A percentile compares a stretch with the other conserved stretches of the same genome.
Conservation (phyloP, 1,140 invertebrate species). For the Meloidogyne floridensis region DNA sequence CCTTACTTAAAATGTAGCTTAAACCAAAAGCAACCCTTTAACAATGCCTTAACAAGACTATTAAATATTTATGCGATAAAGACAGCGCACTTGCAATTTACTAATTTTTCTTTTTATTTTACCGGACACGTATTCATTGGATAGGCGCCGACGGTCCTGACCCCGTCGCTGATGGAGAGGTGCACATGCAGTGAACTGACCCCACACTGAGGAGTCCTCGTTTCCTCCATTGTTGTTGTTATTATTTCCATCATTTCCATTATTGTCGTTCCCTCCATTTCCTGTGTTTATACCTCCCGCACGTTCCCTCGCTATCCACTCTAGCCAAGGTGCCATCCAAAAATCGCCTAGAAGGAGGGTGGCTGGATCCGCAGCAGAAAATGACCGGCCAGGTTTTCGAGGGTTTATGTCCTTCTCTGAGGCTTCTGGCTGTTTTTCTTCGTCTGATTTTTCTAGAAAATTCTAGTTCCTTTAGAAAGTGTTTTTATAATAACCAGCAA, state of each 20-base stretch:
- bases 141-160: slow-evolving; percentile 18
- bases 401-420: slow-evolving; percentile 6
- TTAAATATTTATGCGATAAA: not conserved
- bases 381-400: slow-evolving; percentile 35
- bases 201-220: slow-evolving; percentile 68
- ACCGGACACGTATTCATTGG: slow-evolving; percentile 44
- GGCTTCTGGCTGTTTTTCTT: not conserved
- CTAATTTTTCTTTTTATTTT: slow-evolving; percentile 6
- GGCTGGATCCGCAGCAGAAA: slow-evolving; percentile 48
- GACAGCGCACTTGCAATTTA: slow-evolving; percentile 11
- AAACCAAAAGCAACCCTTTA: no score
- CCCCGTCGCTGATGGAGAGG: slow-evolving; percentile 39
- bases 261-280: slow-evolving; percentile 18
- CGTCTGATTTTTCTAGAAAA: not conserved
- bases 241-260: slow-evolving; percentile 19
- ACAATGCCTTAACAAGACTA: no score
- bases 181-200: slow-evolving; percentile 46
- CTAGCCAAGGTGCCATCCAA: slow-evolving; percentile 62
- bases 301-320: slow-evolving; percentile 56
- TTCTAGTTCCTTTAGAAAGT: not conserved
- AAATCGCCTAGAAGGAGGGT: slow-evolving; percentile 57
- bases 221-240: slow-evolving; percentile 19
- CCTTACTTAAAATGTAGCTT: no score
- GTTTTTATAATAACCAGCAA: not conserved
- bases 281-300: not conserved